Evolutionary conservation across 1,140 invertebrate species (phyloP), one percentile per base, ranked within the genome.

Genomic region (Glomeris maerens): DNA sequence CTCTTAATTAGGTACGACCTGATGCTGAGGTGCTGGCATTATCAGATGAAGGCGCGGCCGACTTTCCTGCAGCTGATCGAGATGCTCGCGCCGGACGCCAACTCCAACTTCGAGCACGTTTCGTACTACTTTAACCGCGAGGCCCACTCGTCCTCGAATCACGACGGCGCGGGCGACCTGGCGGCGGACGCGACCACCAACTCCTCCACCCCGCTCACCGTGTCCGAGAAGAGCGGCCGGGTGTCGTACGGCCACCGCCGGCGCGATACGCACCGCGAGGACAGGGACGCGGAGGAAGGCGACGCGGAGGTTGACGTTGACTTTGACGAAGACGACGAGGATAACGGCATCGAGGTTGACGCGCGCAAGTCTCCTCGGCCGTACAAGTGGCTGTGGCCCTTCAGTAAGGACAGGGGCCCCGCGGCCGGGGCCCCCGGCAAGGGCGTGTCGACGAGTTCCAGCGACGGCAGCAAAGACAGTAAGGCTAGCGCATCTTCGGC

Each of bases 1-100:
- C 56, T 55, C 48, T 51, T 36, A 60, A 62, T 21, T 52, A 74
- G 71, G 50, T 92, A 88, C 65, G 71, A 79, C 45, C 66, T 97
- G 27, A 97, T 98, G 93, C 73, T 78, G 49, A 68, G 73, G 38
- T 95, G 89, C 61, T 98, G 92, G 92, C 75, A 78, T 57, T 81
- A 83, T 61, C 78, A 83, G 59, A 74, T 83, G 3, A 71, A 72
- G 23, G 67, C 70, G 23, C 69, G 92, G 45, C 91, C 91, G 17
- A 79, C 80, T 48, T 97, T 97, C 68, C 71, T 86, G 47, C 78
- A 84, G 45, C 75, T 92, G 7, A 79, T 84, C 40, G 63, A 64
- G 45, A 57, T 56, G 22, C 47, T 66, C 25, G 64, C 79, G 55
- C 66, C 76, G 2, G 66, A 73, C 54, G 64, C 75, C 17, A 53